Evolutionary conservation across 2,888 invertebrate species (phyloP).

Genomic region (Asteroscopus sphinx): DNA sequence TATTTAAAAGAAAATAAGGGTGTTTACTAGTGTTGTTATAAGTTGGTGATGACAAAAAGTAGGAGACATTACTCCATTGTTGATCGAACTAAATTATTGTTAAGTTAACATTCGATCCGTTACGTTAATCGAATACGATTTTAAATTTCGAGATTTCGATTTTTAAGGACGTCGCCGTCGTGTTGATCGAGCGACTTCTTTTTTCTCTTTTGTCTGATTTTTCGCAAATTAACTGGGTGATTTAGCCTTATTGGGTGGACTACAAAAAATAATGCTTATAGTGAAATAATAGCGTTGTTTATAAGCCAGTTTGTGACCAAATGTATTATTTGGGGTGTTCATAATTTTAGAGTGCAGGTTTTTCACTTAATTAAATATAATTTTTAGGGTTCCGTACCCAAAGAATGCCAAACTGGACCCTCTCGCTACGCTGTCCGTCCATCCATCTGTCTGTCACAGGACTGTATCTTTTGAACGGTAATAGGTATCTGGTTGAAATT

Average conservation of each 20-base stretch:
- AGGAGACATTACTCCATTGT: constrained; percentile 68
- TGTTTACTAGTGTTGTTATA: constrained; percentile 1
- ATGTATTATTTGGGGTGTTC: constrained; percentile 2
- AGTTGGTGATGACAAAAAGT: constrained; percentile 56
- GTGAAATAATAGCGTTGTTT: constrained; percentile 30
- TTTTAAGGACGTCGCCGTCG: constrained; percentile 63
- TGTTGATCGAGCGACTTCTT: constrained; percentile 45
- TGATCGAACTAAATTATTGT: constrained; percentile 67
- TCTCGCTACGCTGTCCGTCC: too few species aligned
- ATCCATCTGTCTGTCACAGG: too few species aligned
- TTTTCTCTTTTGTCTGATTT: constrained; percentile 39
- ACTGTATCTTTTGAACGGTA: too few species aligned
- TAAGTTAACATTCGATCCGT: constrained; percentile 64
- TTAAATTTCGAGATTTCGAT: constrained; percentile 64
- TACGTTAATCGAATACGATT: constrained; percentile 66
- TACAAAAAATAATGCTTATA: constrained; percentile 45
- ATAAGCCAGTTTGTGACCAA: constrained; percentile 46
- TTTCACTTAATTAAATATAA: too few species aligned
- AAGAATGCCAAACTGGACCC: too few species aligned
- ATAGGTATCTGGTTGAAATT: too few species aligned
- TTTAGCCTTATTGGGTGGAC: constrained; percentile 49
- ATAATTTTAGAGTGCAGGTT: too few species aligned
- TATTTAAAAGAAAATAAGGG: background rate
- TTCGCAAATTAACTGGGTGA: constrained; percentile 57
- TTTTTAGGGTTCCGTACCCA: too few species aligned